A percentile compares a stretch with the other conserved stretches of the same genome.
Evolutionary conservation across 2,888 invertebrate genomes (phyloP).

Genomic region (Diarsia dahlii): DNA sequence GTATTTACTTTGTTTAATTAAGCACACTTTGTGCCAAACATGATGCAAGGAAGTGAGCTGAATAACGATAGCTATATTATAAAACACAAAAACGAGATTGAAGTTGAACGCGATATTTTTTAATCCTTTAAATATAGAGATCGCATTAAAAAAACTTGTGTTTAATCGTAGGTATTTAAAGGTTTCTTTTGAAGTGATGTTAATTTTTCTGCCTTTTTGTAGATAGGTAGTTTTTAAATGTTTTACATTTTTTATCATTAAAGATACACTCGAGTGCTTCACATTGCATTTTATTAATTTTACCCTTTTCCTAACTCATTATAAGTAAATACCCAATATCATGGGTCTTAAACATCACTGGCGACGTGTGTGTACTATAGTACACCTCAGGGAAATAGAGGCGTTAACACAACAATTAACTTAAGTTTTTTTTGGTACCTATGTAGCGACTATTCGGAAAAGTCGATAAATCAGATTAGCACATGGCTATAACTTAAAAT

Average conservation of each 20-base stretch:
- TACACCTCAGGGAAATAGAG: not conserved
- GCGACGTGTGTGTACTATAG: not conserved
- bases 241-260: not conserved
- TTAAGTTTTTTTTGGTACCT: too few species aligned
- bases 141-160: not conserved
- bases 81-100: not conserved
- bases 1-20: not conserved
- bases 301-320: not conserved
- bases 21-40: not conserved
- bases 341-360: not conserved
- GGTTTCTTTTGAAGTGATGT: not conserved
- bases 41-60: too few species aligned
- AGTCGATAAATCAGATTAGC: too few species aligned
- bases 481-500: too few species aligned
- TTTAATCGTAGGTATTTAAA: not conserved
- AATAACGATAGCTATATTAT: not conserved
- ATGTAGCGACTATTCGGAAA: too few species aligned
- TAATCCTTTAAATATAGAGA: not conserved
- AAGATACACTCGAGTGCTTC: not conserved
- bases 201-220: not conserved
- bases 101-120: not conserved
- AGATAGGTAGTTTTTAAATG: not conserved
- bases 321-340: not conserved
- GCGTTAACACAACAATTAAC: not conserved
- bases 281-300: not conserved